Evolutionary conservation across 2,888 invertebrate species (phyloP), one percentile per base, ranked within the genome.

Genomic region (Cheiracanthium punctorium): DNA sequence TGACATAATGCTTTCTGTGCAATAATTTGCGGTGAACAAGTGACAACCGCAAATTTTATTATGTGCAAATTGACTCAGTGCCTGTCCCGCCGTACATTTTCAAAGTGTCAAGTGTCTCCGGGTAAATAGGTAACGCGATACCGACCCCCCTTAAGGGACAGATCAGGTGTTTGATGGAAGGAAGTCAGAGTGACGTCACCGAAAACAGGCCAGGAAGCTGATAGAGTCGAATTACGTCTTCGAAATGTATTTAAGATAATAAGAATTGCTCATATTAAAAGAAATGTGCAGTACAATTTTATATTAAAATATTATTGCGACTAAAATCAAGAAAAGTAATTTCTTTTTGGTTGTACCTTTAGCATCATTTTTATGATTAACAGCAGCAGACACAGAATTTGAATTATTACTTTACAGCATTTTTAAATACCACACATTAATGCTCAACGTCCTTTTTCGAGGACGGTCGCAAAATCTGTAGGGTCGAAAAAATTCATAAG

Each of bases 21-120:
- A 67, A 80, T 80, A 80, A 80, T 41, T 80, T 65, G 37, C 4
- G 28, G 24, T 48, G 20, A 17, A 28, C 65, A 80, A 73, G 73
- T 80, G 80, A 67, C 72, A 67, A 73, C 48, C n/a, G 80, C n/a
- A 80, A 73, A 74, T 80, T 80, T 80, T 80, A 80, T 80, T 80
- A 80, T 80, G 73, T 73, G 80, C 73, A 80, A 80, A 80, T 80
- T 80, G 67, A 48, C 65, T 33, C 10, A 80, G 72, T 64, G 58
- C 14, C 8, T 24, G 58, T 24, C 20, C 58, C 24, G n/a, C 58
- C 58, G 24, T 58, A 58, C 24, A 58, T 58, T 24, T 20, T 5
- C 14, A n/a, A n/a, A 33, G 48, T 72, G 69, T 82, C 77, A 28
- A 30, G 37, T 79, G 43, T 52, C 77, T 10, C 67, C n/a, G 2